Percentiles rank a stretch among this genome's conserved stretches.
Evolutionary conservation across 2,113 vertebrate species (phyloP).

Genomic region (Pachycephala philippinensis): DNA sequence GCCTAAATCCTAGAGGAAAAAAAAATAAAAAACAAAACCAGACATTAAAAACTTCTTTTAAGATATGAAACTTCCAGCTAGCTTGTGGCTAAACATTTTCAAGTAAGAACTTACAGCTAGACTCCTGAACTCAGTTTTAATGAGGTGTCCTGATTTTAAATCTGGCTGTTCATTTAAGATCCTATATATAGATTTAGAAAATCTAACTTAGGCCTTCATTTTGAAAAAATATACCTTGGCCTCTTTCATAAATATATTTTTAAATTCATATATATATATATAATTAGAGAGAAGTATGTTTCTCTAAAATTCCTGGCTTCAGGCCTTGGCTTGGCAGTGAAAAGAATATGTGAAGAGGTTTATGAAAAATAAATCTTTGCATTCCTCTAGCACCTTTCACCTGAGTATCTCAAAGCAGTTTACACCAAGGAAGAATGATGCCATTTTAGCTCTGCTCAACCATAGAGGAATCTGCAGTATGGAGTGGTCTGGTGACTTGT

Average conservation of each 20-base stretch:
- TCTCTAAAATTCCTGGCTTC: neutral
- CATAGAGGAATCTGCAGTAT: neutral
- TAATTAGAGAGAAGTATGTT: neutral
- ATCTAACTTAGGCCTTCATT: neutral
- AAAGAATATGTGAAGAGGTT: neutral
- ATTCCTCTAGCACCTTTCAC: slow-evolving; percentile 9
- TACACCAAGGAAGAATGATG: neutral
- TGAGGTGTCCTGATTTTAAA: neutral
- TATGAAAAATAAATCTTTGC: slow-evolving; percentile 9
- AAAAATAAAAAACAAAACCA: neutral
- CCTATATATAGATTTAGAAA: neutral
- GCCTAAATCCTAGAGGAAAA: neutral
- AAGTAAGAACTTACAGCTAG: neutral
- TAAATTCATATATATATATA: neutral
- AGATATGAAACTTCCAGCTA: neutral
- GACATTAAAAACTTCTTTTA: neutral
- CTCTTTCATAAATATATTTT: neutral
- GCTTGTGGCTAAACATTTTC: neutral
- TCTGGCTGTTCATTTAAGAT: neutral
- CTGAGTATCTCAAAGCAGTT: neutral
- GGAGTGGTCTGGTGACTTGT: neutral
- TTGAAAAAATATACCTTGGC: neutral
- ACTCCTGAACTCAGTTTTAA: neutral
- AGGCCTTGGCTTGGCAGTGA: neutral
- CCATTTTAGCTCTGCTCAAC: neutral